These are phyloP conservation scores for Orthonyx spaldingii DNA, from an alignment of 2,113 vertebrate species.

Conservation along the genomic window DNA sequence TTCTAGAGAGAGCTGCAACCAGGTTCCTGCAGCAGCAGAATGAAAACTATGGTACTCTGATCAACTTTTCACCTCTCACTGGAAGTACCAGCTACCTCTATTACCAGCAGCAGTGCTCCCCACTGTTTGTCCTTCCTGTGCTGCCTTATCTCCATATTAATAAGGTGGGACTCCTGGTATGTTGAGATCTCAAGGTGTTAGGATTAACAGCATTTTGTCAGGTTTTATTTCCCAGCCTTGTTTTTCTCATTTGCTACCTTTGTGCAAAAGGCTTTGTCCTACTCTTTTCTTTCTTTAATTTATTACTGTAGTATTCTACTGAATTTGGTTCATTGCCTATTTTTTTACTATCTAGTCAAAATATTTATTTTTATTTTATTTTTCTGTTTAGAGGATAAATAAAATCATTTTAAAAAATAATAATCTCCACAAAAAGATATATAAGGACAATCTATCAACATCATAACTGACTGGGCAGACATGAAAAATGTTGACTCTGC, in stretches of 20 bases:
- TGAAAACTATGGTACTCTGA: not conserved
- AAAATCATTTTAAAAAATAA: accelerated
- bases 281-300: not conserved
- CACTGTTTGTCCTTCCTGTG: not conserved
- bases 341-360: not conserved
- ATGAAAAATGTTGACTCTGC: not conserved
- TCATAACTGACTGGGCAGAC: not conserved
- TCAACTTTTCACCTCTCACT: not conserved
- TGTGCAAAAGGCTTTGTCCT: not conserved
- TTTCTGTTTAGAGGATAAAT: not conserved
- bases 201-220: not conserved
- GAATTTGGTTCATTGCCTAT: not conserved
- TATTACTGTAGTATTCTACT: not conserved
- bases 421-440: not conserved
- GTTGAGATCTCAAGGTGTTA: not conserved
- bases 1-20: not conserved
- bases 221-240: not conserved
- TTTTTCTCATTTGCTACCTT: not conserved
- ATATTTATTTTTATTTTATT: not conserved
- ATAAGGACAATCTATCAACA: not conserved
- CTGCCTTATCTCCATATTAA: not conserved
- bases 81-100: not conserved
- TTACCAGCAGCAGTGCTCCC: not conserved
- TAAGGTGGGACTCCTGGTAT: not conserved
- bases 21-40: not conserved